Conservation (phyloP, 2,888 invertebrate species). For the Meghimatium bilineatum region DNA sequence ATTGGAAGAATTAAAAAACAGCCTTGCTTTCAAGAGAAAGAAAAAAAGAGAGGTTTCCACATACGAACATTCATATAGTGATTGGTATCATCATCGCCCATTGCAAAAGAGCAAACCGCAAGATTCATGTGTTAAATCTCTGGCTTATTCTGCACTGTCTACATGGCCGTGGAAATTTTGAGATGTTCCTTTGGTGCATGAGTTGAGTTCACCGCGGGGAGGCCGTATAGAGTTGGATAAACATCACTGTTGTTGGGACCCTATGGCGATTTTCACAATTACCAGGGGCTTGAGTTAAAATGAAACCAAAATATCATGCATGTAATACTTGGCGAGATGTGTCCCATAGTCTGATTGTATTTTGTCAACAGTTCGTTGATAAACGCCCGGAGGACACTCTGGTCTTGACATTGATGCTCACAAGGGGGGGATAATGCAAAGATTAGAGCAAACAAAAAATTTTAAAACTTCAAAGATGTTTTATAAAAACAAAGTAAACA, state of each 20-base stretch:
- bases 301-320: slow-evolving; percentile 41
- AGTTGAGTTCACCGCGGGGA: slow-evolving; percentile 4
- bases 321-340: neutral
- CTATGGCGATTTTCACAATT: slow-evolving; percentile 27
- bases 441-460: neutral
- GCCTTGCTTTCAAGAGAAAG: neutral
- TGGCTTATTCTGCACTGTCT: neutral
- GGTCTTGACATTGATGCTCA: neutral
- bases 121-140: neutral
- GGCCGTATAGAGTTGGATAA: neutral
- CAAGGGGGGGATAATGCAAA: neutral
- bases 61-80: neutral
- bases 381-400: neutral
- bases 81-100: neutral
- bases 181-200: too few species aligned
- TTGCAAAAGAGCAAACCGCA: slow-evolving; percentile 34
- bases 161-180: neutral
- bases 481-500: neutral
- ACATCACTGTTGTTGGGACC: neutral
- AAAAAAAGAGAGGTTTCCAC: neutral
- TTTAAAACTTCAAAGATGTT: neutral
- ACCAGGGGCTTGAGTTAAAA: slow-evolving; percentile 1
- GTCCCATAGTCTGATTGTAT: neutral
- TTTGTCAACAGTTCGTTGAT: neutral
- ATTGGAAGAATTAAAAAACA: neutral